Conservation (phyloP, 2,888 invertebrate genomes). For the Chironomus tentans region DNA sequence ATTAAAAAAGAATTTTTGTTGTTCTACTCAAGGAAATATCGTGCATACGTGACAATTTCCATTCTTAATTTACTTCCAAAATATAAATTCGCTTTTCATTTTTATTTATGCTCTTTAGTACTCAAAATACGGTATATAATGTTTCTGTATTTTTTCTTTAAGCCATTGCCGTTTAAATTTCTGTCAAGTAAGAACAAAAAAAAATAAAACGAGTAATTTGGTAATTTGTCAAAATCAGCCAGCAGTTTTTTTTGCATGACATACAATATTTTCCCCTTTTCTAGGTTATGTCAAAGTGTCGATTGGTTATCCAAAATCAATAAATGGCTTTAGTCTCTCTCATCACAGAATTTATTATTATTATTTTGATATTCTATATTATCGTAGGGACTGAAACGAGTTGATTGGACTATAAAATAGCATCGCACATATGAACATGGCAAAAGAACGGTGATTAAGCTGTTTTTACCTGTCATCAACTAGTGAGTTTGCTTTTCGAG, state of each 20-base stretch:
- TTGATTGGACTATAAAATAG: background rate
- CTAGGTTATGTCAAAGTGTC: background rate
- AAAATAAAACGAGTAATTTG: background rate
- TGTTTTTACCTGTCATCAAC: background rate
- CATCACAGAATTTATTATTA: too few species aligned
- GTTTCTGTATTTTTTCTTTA: background rate
- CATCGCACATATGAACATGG: background rate
- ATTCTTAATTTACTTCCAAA: too few species aligned
- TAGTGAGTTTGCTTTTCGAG: background rate
- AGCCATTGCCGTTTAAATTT: background rate
- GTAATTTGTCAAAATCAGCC: background rate
- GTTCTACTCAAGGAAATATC: too few species aligned
- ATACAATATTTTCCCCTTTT: background rate
- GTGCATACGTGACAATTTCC: too few species aligned
- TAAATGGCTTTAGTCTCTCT: background rate
- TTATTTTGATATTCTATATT: too few species aligned
- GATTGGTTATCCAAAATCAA: background rate
- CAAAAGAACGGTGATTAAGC: background rate
- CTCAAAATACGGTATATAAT: background rate
- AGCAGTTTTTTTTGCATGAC: background rate
- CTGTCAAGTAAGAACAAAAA: background rate
- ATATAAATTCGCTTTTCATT: too few species aligned
- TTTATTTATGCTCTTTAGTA: too few species aligned
- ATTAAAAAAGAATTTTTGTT: too few species aligned
- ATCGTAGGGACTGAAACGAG: background rate